These are phyloP conservation scores for Oncorhynchus mykiss DNA, from an alignment of 2,113 vertebrate species.

Conservation along the genomic window DNA sequence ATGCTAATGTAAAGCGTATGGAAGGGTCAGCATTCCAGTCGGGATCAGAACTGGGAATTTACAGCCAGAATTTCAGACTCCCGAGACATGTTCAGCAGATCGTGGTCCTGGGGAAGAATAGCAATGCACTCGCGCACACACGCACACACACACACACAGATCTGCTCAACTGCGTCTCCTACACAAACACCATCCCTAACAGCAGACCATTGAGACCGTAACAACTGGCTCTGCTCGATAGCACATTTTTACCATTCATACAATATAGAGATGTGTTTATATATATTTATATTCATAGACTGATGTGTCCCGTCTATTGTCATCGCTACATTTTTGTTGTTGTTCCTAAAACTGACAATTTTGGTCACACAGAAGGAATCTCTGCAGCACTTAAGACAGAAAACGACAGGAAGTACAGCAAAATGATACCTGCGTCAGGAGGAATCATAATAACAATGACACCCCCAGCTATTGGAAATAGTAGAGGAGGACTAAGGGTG, in stretches of 20 bases:
- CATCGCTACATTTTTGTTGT: constrained; percentile 16
- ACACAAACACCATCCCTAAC: constrained; percentile 20
- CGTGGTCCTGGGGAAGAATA: constrained; percentile 18
- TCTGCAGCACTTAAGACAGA: constrained; percentile 35
- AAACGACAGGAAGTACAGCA: constrained; percentile 14
- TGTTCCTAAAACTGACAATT: constrained; percentile 44
- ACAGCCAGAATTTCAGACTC: background rate
- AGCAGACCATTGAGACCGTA: constrained; percentile 3
- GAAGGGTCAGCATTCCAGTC: background rate
- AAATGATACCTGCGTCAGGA: constrained; percentile 31
- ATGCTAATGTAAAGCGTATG: background rate
- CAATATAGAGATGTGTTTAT: too few species aligned
- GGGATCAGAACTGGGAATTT: too few species aligned
- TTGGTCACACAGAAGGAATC: constrained; percentile 69
- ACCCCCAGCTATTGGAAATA: background rate
- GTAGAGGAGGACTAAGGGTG: too few species aligned
- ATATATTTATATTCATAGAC: constrained; percentile 24
- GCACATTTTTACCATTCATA: constrained; percentile 7
- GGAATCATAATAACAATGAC: background rate
- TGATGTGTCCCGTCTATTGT: constrained; percentile 16
- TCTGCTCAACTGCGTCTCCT: constrained; percentile 26
- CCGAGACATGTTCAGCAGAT: constrained; percentile 50
- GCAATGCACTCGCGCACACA: background rate
- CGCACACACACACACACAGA: background rate
- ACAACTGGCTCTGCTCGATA: constrained; percentile 15